Percentiles rank a stretch among this genome's conserved stretches.
Conservation (phyloP, 2,113 vertebrate genomes). For the Daphoenositta chrysoptera region DNA sequence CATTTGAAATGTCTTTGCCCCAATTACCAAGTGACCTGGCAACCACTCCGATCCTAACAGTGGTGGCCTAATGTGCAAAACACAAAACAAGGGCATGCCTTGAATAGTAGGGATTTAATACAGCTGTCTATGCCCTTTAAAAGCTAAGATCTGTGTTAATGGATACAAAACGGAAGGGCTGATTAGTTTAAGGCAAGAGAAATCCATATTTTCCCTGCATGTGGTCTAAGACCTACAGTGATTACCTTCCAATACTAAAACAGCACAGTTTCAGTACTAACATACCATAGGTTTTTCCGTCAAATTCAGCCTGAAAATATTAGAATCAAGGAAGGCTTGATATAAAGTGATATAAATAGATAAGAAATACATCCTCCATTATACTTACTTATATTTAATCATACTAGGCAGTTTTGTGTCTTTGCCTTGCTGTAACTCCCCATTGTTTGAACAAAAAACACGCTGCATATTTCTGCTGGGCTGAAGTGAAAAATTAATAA, state of each 20-base stretch:
- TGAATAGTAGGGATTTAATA: conserved; percentile 17
- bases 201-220: background rate
- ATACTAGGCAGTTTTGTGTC: background rate
- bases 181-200: background rate
- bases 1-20: conserved; percentile 38
- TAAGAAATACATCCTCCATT: background rate
- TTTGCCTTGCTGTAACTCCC: background rate
- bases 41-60: conserved; percentile 22
- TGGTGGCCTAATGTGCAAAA: conserved; percentile 16
- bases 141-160: conserved; percentile 24
- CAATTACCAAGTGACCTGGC: conserved; percentile 64
- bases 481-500: background rate
- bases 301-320: background rate
- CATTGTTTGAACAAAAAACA: background rate
- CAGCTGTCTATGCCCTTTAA: background rate
- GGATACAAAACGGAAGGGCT: background rate
- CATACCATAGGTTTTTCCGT: background rate
- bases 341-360: background rate
- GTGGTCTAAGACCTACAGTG: background rate
- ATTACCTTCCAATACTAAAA: background rate
- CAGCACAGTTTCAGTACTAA: background rate
- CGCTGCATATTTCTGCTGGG: background rate
- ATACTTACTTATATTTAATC: background rate
- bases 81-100: background rate
- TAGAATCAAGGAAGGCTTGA: background rate